A percentile compares a stretch with the other conserved stretches of the same genome.
Evolutionary conservation across 2,113 vertebrate species (phyloP).

Genomic region (Urocynchramus pylzowi): DNA sequence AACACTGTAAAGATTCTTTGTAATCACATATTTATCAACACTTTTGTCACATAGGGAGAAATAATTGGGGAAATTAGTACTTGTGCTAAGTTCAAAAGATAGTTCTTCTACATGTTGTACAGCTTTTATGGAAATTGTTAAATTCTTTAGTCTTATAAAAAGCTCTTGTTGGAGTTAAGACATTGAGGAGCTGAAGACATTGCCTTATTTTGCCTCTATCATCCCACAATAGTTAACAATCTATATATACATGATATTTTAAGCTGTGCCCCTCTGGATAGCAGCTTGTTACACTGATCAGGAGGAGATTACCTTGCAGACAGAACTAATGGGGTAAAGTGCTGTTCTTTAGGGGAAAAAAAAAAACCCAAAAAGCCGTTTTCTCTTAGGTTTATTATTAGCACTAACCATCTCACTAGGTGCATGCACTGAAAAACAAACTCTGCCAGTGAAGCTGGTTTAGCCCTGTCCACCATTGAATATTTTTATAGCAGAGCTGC

Average conservation of each 20-base stretch:
- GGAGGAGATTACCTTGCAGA: background rate
- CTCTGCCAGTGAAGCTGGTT: background rate
- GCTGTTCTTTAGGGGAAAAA: rapidly evolving
- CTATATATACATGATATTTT: background rate
- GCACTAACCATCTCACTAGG: background rate
- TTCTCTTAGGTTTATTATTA: background rate
- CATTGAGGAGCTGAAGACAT: background rate
- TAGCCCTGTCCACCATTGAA: background rate
- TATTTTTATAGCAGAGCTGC: background rate
- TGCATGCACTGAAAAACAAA: background rate
- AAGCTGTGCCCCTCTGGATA: rapidly evolving
- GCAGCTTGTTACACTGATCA: background rate
- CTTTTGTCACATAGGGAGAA: background rate
- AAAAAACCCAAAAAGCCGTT: rapidly evolving
- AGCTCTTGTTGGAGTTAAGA: background rate
- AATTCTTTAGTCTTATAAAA: background rate
- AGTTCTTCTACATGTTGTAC: background rate
- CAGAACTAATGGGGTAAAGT: background rate
- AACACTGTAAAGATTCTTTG: background rate
- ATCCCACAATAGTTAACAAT: background rate
- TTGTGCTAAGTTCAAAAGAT: background rate
- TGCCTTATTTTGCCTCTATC: background rate
- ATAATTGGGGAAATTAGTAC: background rate
- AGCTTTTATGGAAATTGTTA: background rate
- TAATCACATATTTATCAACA: background rate